These are phyloP conservation scores for Abrostola tripartita DNA, from an alignment of 2,888 invertebrate genomes.

Conservation along the genomic window DNA sequence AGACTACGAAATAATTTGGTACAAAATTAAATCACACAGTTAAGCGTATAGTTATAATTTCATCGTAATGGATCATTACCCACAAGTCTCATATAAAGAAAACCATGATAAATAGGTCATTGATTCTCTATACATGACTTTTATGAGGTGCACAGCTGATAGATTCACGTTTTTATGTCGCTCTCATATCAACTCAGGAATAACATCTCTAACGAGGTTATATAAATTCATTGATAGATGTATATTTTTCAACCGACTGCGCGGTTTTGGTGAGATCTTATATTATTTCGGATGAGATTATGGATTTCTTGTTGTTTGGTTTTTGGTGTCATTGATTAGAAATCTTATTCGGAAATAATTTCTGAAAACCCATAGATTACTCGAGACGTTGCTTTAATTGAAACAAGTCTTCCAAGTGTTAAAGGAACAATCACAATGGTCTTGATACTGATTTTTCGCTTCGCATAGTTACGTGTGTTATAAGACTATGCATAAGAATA, in stretches of 20 bases:
- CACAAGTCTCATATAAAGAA: slow-evolving; percentile 4
- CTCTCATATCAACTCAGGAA: slow-evolving; percentile 26
- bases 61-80: not conserved
- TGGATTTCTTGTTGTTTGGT: not conserved
- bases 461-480: not conserved
- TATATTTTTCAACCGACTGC: slow-evolving; percentile 17
- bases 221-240: slow-evolving; percentile 39
- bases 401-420: too few species aligned
- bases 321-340: too few species aligned
- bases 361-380: too few species aligned
- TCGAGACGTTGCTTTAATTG: too few species aligned
- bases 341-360: too few species aligned
- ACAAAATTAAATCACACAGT: not conserved
- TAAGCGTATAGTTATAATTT: not conserved
- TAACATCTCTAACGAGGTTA: slow-evolving; percentile 23
- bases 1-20: too few species aligned
- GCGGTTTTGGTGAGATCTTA: slow-evolving; percentile 28
- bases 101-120: slow-evolving; percentile 22
- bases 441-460: too few species aligned
- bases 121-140: slow-evolving; percentile 31
- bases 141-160: slow-evolving; percentile 35
- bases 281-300: not conserved
- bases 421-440: too few species aligned
- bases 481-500: not conserved
- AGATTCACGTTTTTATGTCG: slow-evolving; percentile 39